These are phyloP conservation scores for Albula goreensis DNA, from an alignment of 2,113 vertebrate species.

Conservation along the genomic window DNA sequence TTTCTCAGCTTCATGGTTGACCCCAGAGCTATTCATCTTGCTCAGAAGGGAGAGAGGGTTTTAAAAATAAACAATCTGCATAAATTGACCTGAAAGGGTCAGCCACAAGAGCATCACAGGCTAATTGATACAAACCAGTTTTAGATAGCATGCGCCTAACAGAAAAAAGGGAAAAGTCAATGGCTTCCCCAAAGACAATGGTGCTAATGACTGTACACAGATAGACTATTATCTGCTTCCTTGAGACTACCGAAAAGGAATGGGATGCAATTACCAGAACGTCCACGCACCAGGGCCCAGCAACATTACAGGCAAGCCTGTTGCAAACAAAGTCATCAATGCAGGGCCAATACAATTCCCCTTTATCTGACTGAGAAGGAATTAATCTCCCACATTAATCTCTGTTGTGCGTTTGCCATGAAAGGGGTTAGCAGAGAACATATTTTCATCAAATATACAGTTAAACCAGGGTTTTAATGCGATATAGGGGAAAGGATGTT, in stretches of 20 bases:
- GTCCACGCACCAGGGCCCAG: background rate
- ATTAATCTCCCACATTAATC: background rate
- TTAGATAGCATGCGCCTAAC: slow-evolving; percentile 15
- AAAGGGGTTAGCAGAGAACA: background rate
- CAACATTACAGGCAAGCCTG: background rate
- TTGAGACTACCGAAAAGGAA: background rate
- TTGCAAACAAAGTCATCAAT: background rate
- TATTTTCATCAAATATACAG: background rate
- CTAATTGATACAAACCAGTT: slow-evolving; percentile 41
- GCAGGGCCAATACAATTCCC: background rate
- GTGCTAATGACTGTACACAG: slow-evolving; percentile 49
- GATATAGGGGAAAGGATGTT: background rate
- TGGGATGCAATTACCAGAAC: background rate
- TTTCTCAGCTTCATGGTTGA: background rate
- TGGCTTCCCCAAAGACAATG: slow-evolving; percentile 40
- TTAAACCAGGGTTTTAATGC: background rate
- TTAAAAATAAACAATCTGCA: slow-evolving; percentile 44
- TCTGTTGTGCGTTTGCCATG: background rate
- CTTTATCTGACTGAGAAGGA: background rate
- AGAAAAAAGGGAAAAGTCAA: slow-evolving; percentile 23
- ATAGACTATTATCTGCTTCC: slow-evolving; percentile 27
- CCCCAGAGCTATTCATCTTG: slow-evolving; percentile 43
- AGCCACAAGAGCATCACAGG: slow-evolving; percentile 35
- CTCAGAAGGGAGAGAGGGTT: slow-evolving; percentile 10
- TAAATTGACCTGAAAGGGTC: slow-evolving; percentile 31